phyloP scores from a whole-genome alignment of 2,113 vertebrate species.

The Heloderma charlesbogerti region DNA sequence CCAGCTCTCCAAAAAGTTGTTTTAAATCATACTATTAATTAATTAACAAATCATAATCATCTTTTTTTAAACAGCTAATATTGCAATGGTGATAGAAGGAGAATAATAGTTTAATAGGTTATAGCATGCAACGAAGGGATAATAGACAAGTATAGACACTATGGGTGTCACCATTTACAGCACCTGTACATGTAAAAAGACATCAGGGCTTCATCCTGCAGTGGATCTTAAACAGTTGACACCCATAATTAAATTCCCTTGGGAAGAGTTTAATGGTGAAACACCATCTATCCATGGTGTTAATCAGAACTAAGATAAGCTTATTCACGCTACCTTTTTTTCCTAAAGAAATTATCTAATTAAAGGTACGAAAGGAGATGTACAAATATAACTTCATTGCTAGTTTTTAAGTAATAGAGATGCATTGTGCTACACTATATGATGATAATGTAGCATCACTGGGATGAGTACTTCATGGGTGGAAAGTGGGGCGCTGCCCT shows the following conservation, averaged over 20 bases:
- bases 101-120: neutral
- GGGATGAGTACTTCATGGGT: neutral
- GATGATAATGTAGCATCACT: neutral
- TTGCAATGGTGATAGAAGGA: neutral
- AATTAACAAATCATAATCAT: too few species aligned
- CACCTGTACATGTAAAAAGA: neutral
- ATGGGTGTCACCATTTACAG: neutral
- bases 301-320: neutral
- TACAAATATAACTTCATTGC: neutral
- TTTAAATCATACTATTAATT: too few species aligned
- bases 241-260: neutral
- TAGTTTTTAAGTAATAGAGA: conserved; percentile 5
- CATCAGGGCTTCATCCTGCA: neutral
- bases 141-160: neutral
- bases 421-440: neutral
- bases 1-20: too few species aligned
- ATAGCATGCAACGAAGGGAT: neutral
- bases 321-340: neutral
- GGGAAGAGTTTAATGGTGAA: neutral
- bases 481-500: neutral
- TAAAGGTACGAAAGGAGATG: neutral
- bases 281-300: neutral
- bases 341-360: too few species aligned
- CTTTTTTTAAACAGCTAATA: neutral
- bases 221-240: neutral